phyloP scores from a whole-genome alignment of 2,797 vertebrate species.

The Triplophysa yarkandensis region DNA sequence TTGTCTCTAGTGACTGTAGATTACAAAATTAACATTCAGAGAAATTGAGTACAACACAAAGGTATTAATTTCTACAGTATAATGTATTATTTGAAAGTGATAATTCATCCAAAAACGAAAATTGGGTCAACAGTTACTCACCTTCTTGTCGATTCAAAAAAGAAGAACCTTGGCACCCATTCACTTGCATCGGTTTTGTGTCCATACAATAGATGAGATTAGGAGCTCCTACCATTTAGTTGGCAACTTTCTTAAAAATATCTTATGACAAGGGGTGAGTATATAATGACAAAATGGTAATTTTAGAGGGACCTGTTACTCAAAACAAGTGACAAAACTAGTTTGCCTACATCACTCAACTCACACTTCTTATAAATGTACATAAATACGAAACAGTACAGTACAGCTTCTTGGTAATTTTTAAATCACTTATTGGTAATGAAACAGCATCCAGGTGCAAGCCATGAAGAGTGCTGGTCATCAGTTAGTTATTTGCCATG shows the following conservation, averaged over 20 bases:
- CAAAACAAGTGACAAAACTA: too few relatives aligned
- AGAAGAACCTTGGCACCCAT: too few relatives aligned
- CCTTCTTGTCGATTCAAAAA: too few relatives aligned
- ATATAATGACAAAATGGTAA: too few relatives aligned
- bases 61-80: neutral
- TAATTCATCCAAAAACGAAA: too few relatives aligned
- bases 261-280: too few relatives aligned
- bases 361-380: conserved; percentile 26
- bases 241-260: too few relatives aligned
- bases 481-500: neutral
- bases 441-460: conserved; percentile 1
- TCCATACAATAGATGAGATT: too few relatives aligned
- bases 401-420: conserved; percentile 9
- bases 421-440: conserved; percentile 8
- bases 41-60: conserved; percentile 3
- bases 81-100: neutral
- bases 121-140: too few relatives aligned
- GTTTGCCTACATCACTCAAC: conserved; percentile 10
- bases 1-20: conserved; percentile 11
- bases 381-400: conserved; percentile 29
- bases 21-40: conserved; percentile 26
- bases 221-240: too few relatives aligned
- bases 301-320: too few relatives aligned
- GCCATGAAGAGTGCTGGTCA: neutral
- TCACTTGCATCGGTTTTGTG: too few relatives aligned